phyloP scores from a whole-genome alignment of 2,113 vertebrate genomes.

The Cervus canadensis region DNA sequence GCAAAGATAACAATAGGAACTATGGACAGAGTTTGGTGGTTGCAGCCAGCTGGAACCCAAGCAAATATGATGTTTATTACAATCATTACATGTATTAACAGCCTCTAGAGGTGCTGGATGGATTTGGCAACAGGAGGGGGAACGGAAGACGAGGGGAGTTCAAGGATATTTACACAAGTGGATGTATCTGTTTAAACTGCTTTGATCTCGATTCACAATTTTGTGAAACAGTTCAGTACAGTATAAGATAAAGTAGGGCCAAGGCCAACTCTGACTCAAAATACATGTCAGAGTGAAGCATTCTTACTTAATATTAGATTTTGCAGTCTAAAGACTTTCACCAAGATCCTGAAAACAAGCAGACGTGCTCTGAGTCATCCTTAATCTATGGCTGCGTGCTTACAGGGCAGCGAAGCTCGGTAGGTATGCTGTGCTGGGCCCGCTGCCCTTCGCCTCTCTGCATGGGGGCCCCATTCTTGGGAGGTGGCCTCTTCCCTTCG shows the following conservation, averaged over 20 bases:
- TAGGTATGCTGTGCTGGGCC: not conserved
- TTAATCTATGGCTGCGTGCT: not conserved
- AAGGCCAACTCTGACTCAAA: slow-evolving; percentile 58
- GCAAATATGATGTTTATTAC: slow-evolving; percentile 77
- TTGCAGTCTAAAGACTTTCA: slow-evolving; percentile 8
- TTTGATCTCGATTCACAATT: slow-evolving; percentile 76
- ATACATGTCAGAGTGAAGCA: slow-evolving; percentile 37
- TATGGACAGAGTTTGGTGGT: slow-evolving; percentile 63
- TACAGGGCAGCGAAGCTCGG: not conserved
- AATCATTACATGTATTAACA: slow-evolving; percentile 73
- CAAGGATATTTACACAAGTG: slow-evolving; percentile 77
- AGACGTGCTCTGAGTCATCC: not conserved
- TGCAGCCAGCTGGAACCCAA: slow-evolving; percentile 77
- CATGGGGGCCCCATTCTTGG: not conserved
- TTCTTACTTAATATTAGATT: not conserved
- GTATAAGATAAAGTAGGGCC: slow-evolving; percentile 66
- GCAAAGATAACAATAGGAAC: slow-evolving; percentile 69
- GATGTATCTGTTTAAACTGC: slow-evolving; percentile 76
- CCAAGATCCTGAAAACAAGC: not conserved
- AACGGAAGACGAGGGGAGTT: slow-evolving; percentile 13
- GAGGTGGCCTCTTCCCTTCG: not conserved
- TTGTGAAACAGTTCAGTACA: slow-evolving; percentile 74
- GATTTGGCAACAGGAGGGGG: slow-evolving; percentile 48
- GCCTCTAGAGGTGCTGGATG: slow-evolving; percentile 74
- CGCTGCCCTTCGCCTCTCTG: not conserved